phyloP scores from a whole-genome alignment of 2,113 vertebrate genomes.

The Sceloporus undulatus region DNA sequence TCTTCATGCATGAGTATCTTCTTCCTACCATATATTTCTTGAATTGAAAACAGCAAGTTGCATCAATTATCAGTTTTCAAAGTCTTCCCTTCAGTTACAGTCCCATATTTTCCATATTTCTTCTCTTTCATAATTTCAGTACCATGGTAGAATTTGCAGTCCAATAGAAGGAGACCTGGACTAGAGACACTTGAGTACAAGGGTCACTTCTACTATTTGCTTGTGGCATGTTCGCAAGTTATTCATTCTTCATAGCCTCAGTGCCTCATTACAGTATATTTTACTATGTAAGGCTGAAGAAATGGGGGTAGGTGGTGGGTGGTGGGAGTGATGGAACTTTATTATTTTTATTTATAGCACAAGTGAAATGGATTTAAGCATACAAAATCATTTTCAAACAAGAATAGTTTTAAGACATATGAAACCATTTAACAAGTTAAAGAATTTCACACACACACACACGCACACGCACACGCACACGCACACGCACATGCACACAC shows the following conservation, averaged over 20 bases:
- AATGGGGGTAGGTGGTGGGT: too few relatives aligned
- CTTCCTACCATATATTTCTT: constrained; percentile 24
- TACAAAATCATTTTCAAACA: too few relatives aligned
- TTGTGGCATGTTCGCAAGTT: not conserved
- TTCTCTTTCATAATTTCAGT: not conserved
- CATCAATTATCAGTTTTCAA: constrained; percentile 17
- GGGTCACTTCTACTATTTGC: not conserved
- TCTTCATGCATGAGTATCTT: constrained; percentile 46
- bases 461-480: too few relatives aligned
- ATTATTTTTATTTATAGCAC: too few relatives aligned
- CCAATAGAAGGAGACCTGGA: not conserved
- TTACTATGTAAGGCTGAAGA: too few relatives aligned
- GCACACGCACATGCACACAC: too few relatives aligned
- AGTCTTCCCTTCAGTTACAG: not conserved
- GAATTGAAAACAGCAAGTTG: constrained; percentile 37
- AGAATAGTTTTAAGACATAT: too few relatives aligned
- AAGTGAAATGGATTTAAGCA: too few relatives aligned
- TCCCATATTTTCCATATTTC: not conserved
- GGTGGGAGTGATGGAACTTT: too few relatives aligned
- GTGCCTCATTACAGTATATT: not conserved
- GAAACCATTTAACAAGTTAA: too few relatives aligned
- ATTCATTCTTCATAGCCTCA: not conserved
- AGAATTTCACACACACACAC: too few relatives aligned
- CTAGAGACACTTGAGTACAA: not conserved
- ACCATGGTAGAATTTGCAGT: not conserved